Conservation (phyloP, 2,888 invertebrate species). For the Stegophylla sp. region DNA sequence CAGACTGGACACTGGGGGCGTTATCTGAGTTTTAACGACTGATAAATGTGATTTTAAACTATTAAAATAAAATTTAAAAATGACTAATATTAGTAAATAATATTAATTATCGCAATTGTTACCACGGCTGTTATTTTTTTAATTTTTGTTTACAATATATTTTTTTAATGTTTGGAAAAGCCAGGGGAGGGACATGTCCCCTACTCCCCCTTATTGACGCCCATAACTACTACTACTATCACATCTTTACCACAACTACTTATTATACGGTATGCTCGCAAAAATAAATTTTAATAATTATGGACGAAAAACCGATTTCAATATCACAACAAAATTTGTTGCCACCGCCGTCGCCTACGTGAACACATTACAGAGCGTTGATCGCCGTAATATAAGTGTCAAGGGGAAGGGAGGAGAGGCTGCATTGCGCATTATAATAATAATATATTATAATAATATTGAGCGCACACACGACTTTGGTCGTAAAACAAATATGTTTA, state of each 20-base stretch:
- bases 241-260: too few relatives aligned
- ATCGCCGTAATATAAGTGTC: too few relatives aligned
- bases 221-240: neutral
- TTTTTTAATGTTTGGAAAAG: too few relatives aligned
- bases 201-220: neutral
- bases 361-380: neutral
- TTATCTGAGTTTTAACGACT: too few relatives aligned
- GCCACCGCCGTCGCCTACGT: neutral
- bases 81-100: too few relatives aligned
- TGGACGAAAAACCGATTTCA: neutral
- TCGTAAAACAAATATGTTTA: neutral
- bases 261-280: too few relatives aligned
- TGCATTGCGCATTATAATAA: neutral
- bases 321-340: neutral
- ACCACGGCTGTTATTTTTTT: neutral
- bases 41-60: too few relatives aligned
- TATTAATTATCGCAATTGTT: neutral
- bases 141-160: too few relatives aligned
- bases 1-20: too few relatives aligned
- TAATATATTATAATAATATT: too few relatives aligned
- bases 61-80: too few relatives aligned
- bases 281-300: neutral
- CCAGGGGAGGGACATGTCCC: neutral
- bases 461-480: neutral
- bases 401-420: neutral